These are phyloP conservation scores for Zaprionus camerounensis DNA, from an alignment of 1,140 invertebrate genomes.

Conservation along the genomic window DNA sequence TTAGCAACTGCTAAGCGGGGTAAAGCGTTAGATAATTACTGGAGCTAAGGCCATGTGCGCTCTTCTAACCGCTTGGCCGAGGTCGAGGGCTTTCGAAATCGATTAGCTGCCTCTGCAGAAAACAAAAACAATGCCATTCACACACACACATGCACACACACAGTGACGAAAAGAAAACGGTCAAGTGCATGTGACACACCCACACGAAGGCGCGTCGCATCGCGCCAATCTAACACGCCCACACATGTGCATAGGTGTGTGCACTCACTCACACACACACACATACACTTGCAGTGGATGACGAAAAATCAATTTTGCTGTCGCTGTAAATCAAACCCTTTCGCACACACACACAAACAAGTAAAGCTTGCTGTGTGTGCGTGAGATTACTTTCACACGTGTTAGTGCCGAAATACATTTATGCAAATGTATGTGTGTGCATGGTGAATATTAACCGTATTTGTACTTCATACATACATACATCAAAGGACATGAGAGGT, in stretches of 20 bases:
- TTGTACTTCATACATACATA: conserved; percentile 83
- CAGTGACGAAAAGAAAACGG: conserved; percentile 31
- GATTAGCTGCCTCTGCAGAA: background rate
- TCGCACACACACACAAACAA: background rate
- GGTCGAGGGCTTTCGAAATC: conserved; percentile 9
- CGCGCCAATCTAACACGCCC: conserved; percentile 17
- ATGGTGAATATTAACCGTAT: conserved; percentile 6
- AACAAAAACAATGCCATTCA: conserved; percentile 27
- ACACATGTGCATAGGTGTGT: conserved; percentile 4
- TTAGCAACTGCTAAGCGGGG: background rate
- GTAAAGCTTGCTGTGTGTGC: conserved; percentile 9
- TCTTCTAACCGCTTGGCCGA: background rate
- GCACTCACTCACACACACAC: background rate
- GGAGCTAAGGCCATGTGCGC: conserved; percentile 15
- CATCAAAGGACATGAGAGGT: conserved; percentile 90
- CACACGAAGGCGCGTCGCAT: conserved; percentile 11
- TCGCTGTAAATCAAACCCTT: conserved; percentile 37
- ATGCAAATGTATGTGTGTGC: conserved; percentile 22
- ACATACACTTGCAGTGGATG: background rate
- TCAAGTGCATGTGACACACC: conserved; percentile 58
- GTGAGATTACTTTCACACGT: conserved; percentile 26
- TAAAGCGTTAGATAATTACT: conserved; percentile 9
- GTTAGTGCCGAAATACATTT: conserved; percentile 25
- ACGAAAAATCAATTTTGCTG: background rate
- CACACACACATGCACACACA: background rate